Percentiles rank a stretch among this genome's conserved stretches.
Conservation (phyloP, 2,888 invertebrate species). For the Stomorhina lunata region DNA sequence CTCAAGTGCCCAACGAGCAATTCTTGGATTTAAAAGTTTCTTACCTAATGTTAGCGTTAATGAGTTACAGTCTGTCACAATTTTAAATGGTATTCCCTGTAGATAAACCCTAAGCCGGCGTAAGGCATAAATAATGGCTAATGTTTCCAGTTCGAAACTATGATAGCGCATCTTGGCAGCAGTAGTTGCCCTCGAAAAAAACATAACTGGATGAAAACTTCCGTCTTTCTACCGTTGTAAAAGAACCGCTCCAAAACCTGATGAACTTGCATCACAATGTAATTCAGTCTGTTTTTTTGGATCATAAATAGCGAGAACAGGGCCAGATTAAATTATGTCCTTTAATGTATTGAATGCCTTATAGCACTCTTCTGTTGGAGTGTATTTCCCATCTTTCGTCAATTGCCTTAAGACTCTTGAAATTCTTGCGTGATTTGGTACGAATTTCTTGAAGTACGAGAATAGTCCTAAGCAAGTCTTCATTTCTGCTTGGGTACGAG, state of each 20-base stretch:
- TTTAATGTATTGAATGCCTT: constrained; percentile 43
- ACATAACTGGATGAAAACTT: constrained; percentile 3
- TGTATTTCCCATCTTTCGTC: constrained; percentile 13
- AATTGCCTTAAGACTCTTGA: background rate
- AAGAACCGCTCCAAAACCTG: constrained; percentile 41
- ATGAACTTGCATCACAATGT: constrained; percentile 53
- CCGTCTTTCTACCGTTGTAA: constrained; percentile 30
- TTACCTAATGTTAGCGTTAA: constrained; percentile 3
- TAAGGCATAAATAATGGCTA: constrained; percentile 3
- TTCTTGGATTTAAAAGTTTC: background rate
- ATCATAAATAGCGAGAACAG: constrained; percentile 16
- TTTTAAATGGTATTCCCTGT: background rate
- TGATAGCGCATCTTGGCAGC: background rate
- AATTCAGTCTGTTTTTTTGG: background rate
- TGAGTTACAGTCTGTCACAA: constrained; percentile 5
- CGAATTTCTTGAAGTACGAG: constrained; percentile 21
- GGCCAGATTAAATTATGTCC: constrained; percentile 51
- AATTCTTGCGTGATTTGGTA: background rate
- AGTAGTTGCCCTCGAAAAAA: background rate
- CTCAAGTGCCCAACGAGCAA: constrained; percentile 27
- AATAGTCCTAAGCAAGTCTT: constrained; percentile 12
- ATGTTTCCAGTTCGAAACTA: constrained; percentile 5
- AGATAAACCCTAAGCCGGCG: constrained; percentile 1
- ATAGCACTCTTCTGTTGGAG: constrained; percentile 7
- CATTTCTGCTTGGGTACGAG: constrained; percentile 4